Base-by-base conservation (phyloP, 1,140 invertebrate genomes). In the Pinna nobilis region DNA sequence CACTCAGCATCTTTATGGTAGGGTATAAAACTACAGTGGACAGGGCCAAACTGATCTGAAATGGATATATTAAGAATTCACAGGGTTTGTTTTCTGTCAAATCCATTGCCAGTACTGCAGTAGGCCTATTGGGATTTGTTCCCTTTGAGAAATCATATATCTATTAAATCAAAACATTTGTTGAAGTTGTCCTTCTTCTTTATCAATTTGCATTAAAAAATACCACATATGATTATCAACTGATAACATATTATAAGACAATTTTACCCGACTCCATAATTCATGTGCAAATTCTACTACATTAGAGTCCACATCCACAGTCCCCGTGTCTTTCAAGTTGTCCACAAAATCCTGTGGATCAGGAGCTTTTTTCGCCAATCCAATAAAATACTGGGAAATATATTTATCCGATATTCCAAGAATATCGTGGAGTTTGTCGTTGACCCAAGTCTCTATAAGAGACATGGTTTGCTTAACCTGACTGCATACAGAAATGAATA, bases 351-450 rank as follows among this genome's bases (percentile, higher is more conserved):
- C 88, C 20, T 86, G 87, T 25, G 82, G 72, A 41, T 78, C 86
- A 6, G 78, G 64, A 28, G 90, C 86, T 74, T 91, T 90, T 32
- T 85, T 79, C 0, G 91, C 90, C 33, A 92, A 76, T 50, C 86
- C 89, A 28, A 91, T 86, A 37, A 92, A 86, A 84, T 89, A 92
- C 70, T 91, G 88, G 1, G 87, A 85, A 35, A 91, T 88, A 57
- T 87, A 87, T 74, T 87, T 88, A 76, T 92, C 91, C 63, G 91
- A 91, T 80, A 92, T 89, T 7, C 91, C 91, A 49, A 92, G 73
- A 65, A 92, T 89, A 69, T 91, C 89, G 72, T 91, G 89, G 2
- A 92, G 87, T 70, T 89, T 80, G 74, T 92, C 91, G 59, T 87
- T 89, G 1, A 92, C 90, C 91, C 91, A 92, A 49, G 79, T 80